Percentiles rank a stretch among this genome's conserved stretches.
phyloP scores from a whole-genome alignment of 2,797 vertebrate genomes.

The Premnoplex brunnescens region DNA sequence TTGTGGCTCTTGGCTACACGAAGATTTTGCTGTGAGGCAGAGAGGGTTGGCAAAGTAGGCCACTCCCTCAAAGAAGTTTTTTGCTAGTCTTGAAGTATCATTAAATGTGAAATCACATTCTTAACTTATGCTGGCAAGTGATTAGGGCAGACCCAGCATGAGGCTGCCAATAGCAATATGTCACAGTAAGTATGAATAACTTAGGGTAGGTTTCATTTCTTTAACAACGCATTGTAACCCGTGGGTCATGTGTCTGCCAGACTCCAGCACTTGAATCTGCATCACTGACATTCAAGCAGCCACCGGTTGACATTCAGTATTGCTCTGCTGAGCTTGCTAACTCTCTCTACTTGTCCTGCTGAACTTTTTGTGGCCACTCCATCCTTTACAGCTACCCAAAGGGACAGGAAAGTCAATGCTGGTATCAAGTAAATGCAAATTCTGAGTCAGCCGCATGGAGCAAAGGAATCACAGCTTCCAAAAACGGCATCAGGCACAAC shows the following conservation, averaged over 20 bases:
- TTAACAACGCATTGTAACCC: constrained; percentile 16
- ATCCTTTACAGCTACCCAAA: constrained; percentile 26
- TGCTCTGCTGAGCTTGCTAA: not conserved
- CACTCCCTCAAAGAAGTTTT: constrained; percentile 30
- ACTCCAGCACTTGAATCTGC: constrained; percentile 24
- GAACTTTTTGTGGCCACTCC: constrained; percentile 25
- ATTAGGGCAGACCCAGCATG: constrained; percentile 51
- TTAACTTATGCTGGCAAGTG: constrained; percentile 63
- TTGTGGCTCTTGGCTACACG: not conserved
- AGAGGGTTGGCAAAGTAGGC: not conserved
- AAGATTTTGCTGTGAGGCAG: not conserved
- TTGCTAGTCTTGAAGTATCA: constrained; percentile 20
- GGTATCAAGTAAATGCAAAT: constrained; percentile 51
- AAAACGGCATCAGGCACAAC: constrained; percentile 47
- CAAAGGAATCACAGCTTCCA: constrained; percentile 44
- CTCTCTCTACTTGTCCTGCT: constrained; percentile 40
- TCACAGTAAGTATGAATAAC: not conserved
- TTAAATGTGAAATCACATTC: constrained; percentile 56
- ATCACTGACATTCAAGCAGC: constrained; percentile 39
- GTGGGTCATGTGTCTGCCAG: constrained; percentile 41
- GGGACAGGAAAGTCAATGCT: constrained; percentile 32
- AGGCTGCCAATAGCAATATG: constrained; percentile 54
- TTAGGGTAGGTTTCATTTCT: constrained; percentile 50
- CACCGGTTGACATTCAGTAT: not conserved
- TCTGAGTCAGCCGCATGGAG: not conserved